These are phyloP conservation scores for Phrixothrix hirtus DNA, from an alignment of 2,888 invertebrate genomes.

Conservation along the genomic window DNA sequence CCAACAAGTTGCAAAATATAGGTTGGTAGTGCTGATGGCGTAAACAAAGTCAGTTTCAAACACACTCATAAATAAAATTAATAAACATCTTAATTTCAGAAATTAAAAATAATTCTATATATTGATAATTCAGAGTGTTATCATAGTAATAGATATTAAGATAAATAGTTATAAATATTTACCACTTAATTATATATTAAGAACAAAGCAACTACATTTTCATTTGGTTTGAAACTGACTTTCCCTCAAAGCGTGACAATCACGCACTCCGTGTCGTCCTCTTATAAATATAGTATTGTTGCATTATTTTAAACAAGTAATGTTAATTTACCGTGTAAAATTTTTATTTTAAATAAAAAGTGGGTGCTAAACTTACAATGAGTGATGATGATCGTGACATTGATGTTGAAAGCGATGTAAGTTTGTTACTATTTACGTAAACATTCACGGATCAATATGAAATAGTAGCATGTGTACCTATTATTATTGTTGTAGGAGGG, in stretches of 20 bases:
- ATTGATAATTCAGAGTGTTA: too few relatives aligned
- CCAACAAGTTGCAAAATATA: constrained; percentile 35
- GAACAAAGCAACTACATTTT: constrained; percentile 26
- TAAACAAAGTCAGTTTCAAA: constrained; percentile 2
- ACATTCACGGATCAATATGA: constrained; percentile 29
- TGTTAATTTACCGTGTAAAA: constrained; percentile 21
- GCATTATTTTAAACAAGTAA: constrained; percentile 34
- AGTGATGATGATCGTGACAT: constrained; percentile 95
- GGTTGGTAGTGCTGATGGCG: constrained; percentile 26
- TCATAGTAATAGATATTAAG: too few relatives aligned
- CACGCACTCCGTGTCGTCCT: constrained; percentile 22
- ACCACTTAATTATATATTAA: background rate
- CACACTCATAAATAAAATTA: background rate
- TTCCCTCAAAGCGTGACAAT: constrained; percentile 27
- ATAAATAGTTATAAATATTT: too few relatives aligned
- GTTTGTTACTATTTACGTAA: constrained; percentile 51
- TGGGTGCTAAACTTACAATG: constrained; percentile 61
- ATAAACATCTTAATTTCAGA: background rate
- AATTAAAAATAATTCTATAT: background rate
- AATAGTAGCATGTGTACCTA: constrained; percentile 25
- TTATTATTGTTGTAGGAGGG: constrained; percentile 70
- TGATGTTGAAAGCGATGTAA: constrained; percentile 94
- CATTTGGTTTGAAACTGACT: constrained; percentile 6
- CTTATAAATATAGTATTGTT: constrained; percentile 6
- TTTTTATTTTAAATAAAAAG: constrained; percentile 7